Conservation (phyloP, 2,113 vertebrate genomes). For the Muntiacus muntjak region DNA sequence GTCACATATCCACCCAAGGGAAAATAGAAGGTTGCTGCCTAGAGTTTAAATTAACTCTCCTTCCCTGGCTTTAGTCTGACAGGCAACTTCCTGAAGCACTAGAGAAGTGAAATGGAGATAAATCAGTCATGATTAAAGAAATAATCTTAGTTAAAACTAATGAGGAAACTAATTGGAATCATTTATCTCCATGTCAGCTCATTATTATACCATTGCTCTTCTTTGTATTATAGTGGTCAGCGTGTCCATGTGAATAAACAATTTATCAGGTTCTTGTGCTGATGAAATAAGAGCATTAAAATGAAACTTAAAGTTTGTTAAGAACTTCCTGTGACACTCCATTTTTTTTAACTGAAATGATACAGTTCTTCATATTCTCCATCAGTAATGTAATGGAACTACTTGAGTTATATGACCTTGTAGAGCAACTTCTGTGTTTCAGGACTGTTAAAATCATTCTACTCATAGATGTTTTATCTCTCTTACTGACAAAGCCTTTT, state of each 20-base stretch:
- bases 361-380: background rate
- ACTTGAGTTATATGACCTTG: background rate
- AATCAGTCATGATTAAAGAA: conserved; percentile 70
- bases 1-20: background rate
- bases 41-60: conserved; percentile 33
- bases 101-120: conserved; percentile 54
- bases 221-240: conserved; percentile 41
- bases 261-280: background rate
- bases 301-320: background rate
- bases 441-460: background rate
- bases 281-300: background rate
- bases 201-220: conserved; percentile 51
- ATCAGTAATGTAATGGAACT: background rate
- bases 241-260: background rate
- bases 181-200: conserved; percentile 69
- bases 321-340: background rate
- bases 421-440: background rate
- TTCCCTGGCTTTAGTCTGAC: background rate
- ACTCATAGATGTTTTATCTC: background rate
- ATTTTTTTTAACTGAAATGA: background rate
- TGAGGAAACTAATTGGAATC: conserved; percentile 70
- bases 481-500: background rate
- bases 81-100: background rate
- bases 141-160: conserved; percentile 73
- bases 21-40: background rate